These are phyloP conservation scores for Corythornis leucogaster DNA, from an alignment of 2,797 vertebrate genomes.

Conservation along the genomic window DNA sequence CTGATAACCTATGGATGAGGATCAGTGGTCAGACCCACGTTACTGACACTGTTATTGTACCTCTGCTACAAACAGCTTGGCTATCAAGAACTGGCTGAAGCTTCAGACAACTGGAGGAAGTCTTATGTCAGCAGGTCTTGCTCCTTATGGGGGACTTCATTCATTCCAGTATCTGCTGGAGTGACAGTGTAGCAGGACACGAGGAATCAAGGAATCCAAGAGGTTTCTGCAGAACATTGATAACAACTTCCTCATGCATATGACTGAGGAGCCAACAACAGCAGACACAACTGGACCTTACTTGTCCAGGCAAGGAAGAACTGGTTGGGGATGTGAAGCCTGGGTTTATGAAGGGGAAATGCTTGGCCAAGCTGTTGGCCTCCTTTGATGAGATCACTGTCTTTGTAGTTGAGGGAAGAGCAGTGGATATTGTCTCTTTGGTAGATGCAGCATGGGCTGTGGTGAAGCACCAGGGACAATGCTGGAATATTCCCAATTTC, in stretches of 20 bases:
- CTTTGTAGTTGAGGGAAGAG: background rate
- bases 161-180: background rate
- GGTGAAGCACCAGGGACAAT: background rate
- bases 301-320: fast-evolving
- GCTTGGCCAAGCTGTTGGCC: background rate
- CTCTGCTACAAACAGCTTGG: background rate
- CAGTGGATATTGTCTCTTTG: background rate
- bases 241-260: background rate
- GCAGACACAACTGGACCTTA: fast-evolving
- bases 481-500: background rate
- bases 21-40: fast-evolving
- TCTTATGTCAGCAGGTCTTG: background rate
- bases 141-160: background rate
- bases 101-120: background rate
- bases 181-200: background rate
- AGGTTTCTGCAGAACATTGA: background rate
- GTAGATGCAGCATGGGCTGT: background rate
- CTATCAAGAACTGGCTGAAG: background rate
- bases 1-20: background rate
- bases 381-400: background rate
- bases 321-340: background rate
- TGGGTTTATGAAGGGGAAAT: background rate
- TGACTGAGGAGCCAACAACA: background rate
- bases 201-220: background rate
- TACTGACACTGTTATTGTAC: background rate